Evolutionary conservation across 2,113 vertebrate species (phyloP).

Genomic region (Oreochromis niloticus): DNA sequence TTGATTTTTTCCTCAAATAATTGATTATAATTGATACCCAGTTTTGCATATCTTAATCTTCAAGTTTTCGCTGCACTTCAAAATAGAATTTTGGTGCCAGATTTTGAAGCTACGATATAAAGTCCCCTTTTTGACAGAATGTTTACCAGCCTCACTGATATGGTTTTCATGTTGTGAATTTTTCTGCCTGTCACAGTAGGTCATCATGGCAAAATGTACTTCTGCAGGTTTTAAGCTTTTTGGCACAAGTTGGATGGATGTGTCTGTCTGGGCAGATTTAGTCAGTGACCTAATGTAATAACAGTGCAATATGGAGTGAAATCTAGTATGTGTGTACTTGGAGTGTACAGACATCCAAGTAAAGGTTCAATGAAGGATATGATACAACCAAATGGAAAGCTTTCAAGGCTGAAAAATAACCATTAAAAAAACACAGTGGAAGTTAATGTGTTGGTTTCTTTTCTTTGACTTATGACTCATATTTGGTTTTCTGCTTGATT

Average conservation of each 20-base stretch:
- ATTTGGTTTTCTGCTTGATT: background rate
- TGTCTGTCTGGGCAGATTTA: background rate
- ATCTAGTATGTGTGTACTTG: background rate
- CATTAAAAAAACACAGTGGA: background rate
- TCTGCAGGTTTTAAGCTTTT: background rate
- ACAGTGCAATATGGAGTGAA: background rate
- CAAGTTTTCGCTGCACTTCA: background rate
- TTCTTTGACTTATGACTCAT: background rate
- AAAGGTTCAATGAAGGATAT: background rate
- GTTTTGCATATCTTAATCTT: background rate
- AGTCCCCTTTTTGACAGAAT: background rate
- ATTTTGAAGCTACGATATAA: background rate
- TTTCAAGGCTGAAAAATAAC: background rate
- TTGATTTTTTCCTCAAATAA: background rate
- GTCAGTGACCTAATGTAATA: background rate
- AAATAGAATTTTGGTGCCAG: background rate
- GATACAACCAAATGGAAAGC: background rate
- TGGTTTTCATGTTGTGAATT: background rate
- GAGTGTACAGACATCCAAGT: background rate
- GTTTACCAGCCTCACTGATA: background rate
- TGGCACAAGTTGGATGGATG: background rate
- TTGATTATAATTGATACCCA: background rate
- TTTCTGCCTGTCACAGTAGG: background rate
- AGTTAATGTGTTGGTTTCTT: background rate
- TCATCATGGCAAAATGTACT: background rate